Evolutionary conservation across 2,797 vertebrate species (phyloP).

Genomic region (Astyanax mexicanus): DNA sequence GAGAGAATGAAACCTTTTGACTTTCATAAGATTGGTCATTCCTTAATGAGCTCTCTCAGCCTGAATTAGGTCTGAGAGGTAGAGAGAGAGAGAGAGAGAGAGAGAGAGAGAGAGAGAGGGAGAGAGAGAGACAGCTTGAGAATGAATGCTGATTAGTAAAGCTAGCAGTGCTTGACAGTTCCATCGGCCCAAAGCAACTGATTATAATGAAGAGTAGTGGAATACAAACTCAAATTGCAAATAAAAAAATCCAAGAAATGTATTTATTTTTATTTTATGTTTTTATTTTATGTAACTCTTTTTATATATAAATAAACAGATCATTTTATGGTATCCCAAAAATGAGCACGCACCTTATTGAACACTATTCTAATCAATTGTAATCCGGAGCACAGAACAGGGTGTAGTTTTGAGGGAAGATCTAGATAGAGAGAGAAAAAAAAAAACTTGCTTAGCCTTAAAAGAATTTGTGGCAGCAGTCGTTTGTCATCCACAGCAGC

Average conservation of each 20-base stretch:
- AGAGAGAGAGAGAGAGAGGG: not conserved
- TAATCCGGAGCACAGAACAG: not conserved
- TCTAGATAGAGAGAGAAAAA: not conserved
- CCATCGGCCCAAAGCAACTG: not conserved
- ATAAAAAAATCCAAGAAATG: too few relatives aligned
- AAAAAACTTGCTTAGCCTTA: conserved; percentile 4
- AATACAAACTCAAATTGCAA: not conserved
- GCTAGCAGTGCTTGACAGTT: not conserved
- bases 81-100: not conserved
- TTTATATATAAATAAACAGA: too few relatives aligned
- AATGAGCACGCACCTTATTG: not conserved
- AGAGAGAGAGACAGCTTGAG: not conserved
- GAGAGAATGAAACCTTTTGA: not conserved
- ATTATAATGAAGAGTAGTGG: not conserved
- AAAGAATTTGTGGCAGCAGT: not conserved
- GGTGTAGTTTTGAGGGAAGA: not conserved
- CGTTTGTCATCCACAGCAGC: not conserved
- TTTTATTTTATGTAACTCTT: too few relatives aligned
- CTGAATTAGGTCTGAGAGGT: not conserved
- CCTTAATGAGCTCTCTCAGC: not conserved
- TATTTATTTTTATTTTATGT: too few relatives aligned
- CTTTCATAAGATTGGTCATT: conserved; percentile 7
- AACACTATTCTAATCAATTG: not conserved
- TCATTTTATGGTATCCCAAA: too few relatives aligned
- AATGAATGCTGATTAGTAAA: not conserved